These are phyloP conservation scores for Andrena camellia DNA, from an alignment of 2,888 invertebrate species.

Conservation along the genomic window DNA sequence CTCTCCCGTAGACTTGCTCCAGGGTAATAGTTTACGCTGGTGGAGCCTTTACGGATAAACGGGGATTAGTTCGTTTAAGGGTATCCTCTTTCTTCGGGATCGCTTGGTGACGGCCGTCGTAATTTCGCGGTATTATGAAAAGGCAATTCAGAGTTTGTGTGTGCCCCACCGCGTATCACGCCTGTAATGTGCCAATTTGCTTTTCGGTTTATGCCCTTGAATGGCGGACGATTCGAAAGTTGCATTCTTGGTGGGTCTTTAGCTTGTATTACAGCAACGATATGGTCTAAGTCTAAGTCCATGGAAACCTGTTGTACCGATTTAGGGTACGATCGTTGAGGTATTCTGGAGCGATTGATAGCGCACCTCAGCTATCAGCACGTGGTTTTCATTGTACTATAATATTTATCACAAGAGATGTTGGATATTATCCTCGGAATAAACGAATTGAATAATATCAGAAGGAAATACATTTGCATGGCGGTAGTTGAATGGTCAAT, in stretches of 20 bases:
- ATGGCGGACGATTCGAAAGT: not conserved
- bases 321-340: too few relatives aligned
- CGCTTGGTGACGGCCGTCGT: not conserved
- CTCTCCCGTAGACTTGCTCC: not conserved
- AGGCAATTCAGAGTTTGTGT: not conserved
- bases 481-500: not conserved
- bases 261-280: too few relatives aligned
- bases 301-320: too few relatives aligned
- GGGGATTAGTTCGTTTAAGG: slow-evolving; percentile 29
- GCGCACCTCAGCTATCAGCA: too few relatives aligned
- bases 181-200: not conserved
- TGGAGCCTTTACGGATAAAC: slow-evolving; percentile 8
- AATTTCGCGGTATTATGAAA: slow-evolving; percentile 21
- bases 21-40: not conserved
- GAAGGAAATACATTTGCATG: not conserved
- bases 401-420: not conserved
- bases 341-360: too few relatives aligned
- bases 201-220: slow-evolving; percentile 2
- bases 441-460: slow-evolving; percentile 27
- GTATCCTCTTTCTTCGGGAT: slow-evolving; percentile 2
- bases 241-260: not conserved
- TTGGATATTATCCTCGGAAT: not conserved
- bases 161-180: not conserved
- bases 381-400: too few relatives aligned
- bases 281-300: too few relatives aligned